Evolutionary conservation across 1,140 invertebrate genomes (phyloP), one percentile per base, ranked within the genome.

Genomic region (Sipha flava): DNA sequence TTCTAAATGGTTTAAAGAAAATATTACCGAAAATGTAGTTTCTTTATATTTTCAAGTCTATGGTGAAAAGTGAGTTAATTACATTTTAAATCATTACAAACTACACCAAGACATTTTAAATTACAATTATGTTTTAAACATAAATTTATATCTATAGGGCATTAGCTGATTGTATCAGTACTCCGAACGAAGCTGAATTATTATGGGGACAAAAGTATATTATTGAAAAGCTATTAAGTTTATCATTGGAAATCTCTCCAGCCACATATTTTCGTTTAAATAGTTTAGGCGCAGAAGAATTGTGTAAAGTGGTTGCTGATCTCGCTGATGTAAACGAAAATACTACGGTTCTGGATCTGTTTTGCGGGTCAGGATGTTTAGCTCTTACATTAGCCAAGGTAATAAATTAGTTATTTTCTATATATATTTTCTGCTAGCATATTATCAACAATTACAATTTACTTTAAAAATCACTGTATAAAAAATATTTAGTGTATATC

Each of bases 291-390:
- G 94, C 96, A 0, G 93, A 96, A 86, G 88, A 96, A 43, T 86
- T 99, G 7, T 99, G 98, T 84, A 88, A 90, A 81, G 89, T 90
- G 29, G 92, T 96, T 3, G 93, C 92, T 29, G 92, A 95, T 21
- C 84, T 95, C 79, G 90, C 90, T 29, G 84, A 89, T 43, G 88
- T 92, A 16, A 88, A 88, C 26, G 73, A 84, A n/a, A 86, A 91
- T 6, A 93, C 92, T 0, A 90, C 91, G 2, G 85, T 98, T 5
- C 83, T 99, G 1, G 98, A 99, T 85, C 92, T 99, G 79, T 99
- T 97, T 84, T 99, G 97, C 85, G 98, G 97, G 7, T 98, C 96
- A 10, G 98, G 98, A n/a, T 97, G 96, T 5, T 98, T 99, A 84
- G 96, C 96, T 0, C 85, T 98, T 3, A 92, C 91, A 82, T 91